Evolutionary conservation across 2,888 invertebrate species (phyloP), one percentile per base, ranked within the genome.

Genomic region (Phragmatobia fuliginosa): DNA sequence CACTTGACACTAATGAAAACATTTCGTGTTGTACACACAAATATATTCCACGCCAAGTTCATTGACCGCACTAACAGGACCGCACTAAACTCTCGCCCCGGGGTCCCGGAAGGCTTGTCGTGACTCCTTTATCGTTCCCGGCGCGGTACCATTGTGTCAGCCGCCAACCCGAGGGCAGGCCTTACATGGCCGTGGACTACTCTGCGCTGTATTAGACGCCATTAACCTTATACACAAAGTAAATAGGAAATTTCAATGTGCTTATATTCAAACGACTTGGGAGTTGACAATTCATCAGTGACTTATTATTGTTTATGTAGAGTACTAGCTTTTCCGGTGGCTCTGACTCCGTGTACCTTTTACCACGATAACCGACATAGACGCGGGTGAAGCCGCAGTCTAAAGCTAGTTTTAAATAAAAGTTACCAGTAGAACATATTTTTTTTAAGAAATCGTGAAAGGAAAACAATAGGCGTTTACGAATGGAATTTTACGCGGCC

Each of bases 41-140:
- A 36, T 60, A 60, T 66, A 52, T 52, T 70, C 62, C 59, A 49
- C 16, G 41, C 21, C 67, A 67, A 70, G 81, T 74, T 82, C 81
- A 76, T 73, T 79, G 81, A 73, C 81, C 81, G 70, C 4, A 45
- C 28, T 71, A 63, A 66, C 65, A 38, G 61, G 68, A 66, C 62
- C 74, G 68, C 62, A 76, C 76, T 77, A 79, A 79, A 80, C 76
- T 79, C 82, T 77, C 75, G 83, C 83, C 83, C 79, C 49, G 60
- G 60, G 73, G 79, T 77, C 79, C 87, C 89, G 90, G 89, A 88
- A 90, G 84, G 84, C 78, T 72, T 73, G 83, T 88, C 90, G 90
- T 90, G 91, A 88, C 88, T 87, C 84, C 88, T 87, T 85, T 87
- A 88, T 84, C 84, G 80, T 76, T 68, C 73, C 79, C 78, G 71